Evolutionary conservation across 1,140 invertebrate species (phyloP).

Genomic region (Megalonaias nervosa): DNA sequence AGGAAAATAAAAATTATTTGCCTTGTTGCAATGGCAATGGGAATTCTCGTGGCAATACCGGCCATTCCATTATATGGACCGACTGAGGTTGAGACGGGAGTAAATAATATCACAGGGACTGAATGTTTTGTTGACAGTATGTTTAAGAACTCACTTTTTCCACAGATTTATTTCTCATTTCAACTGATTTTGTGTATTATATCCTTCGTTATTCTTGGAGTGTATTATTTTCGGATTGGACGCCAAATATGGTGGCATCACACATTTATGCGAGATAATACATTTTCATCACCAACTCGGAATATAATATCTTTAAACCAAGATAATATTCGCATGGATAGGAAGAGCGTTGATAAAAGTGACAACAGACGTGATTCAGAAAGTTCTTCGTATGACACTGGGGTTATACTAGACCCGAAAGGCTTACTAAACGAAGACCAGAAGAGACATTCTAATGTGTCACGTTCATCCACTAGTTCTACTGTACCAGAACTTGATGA

Average conservation of each 20-base stretch:
- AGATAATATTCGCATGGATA: no score
- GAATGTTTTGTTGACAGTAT: constrained; percentile 25
- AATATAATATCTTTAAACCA: no score
- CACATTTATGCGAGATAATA: constrained; percentile 27
- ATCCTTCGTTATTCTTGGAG: constrained; percentile 14
- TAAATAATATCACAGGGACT: constrained; percentile 19
- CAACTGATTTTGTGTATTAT: constrained; percentile 20
- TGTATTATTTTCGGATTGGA: constrained; percentile 25
- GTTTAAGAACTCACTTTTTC: constrained; percentile 9
- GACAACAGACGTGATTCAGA: no score
- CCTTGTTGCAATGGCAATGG: constrained; percentile 10
- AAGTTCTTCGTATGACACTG: no score
- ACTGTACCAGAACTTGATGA: no score
- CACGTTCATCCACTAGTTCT: no score
- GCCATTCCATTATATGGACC: constrained; percentile 21
- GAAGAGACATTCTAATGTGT: no score
- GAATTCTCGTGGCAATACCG: constrained; percentile 14
- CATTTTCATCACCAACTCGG: not conserved
- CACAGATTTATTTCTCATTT: constrained; percentile 19
- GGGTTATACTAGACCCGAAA: no score
- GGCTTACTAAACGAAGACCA: no score
- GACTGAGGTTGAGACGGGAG: constrained; percentile 22
- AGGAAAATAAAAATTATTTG: constrained; percentile 25
- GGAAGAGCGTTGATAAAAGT: no score
- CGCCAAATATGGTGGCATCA: constrained; percentile 14